Conservation (phyloP, 2,113 vertebrate genomes). For the Phodopus roborovskii region DNA sequence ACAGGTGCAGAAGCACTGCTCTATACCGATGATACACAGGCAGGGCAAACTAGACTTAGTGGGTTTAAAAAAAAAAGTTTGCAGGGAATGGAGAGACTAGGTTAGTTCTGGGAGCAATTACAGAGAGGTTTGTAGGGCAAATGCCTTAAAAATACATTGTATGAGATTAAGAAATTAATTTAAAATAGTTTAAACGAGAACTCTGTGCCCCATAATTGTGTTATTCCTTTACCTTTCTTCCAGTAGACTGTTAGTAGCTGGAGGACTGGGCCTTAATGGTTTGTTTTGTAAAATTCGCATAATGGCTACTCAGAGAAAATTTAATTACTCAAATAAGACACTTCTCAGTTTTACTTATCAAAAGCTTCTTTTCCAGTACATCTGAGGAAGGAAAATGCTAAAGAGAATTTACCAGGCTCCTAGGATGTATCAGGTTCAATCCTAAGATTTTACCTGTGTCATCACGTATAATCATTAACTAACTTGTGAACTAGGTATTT, state of each 20-base stretch:
- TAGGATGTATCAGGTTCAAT: slow-evolving; percentile 25
- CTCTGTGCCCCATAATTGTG: slow-evolving; percentile 23
- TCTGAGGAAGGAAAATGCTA: slow-evolving; percentile 14
- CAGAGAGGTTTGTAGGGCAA: neutral
- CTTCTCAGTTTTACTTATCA: slow-evolving; percentile 34
- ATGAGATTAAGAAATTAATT: neutral
- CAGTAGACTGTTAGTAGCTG: slow-evolving; percentile 15
- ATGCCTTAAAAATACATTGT: neutral
- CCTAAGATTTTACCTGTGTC: slow-evolving; percentile 37
- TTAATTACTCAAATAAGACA: slow-evolving; percentile 54
- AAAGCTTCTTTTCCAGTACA: slow-evolving; percentile 40
- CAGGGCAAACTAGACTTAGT: neutral
- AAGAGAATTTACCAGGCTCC: neutral
- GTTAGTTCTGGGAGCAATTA: neutral
- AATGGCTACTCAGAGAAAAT: slow-evolving; percentile 41
- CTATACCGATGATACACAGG: neutral
- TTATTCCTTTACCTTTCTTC: slow-evolving; percentile 16
- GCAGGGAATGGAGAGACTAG: neutral
- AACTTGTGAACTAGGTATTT: slow-evolving; percentile 65
- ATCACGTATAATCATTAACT: slow-evolving; percentile 69
- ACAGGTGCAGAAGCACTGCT: neutral
- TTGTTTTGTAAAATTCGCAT: neutral
- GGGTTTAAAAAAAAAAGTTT: neutral
- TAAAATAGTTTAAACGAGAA: neutral
- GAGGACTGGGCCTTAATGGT: neutral